Evolutionary conservation across 2,113 vertebrate genomes (phyloP).

Genomic region (Bombycilla garrulus): DNA sequence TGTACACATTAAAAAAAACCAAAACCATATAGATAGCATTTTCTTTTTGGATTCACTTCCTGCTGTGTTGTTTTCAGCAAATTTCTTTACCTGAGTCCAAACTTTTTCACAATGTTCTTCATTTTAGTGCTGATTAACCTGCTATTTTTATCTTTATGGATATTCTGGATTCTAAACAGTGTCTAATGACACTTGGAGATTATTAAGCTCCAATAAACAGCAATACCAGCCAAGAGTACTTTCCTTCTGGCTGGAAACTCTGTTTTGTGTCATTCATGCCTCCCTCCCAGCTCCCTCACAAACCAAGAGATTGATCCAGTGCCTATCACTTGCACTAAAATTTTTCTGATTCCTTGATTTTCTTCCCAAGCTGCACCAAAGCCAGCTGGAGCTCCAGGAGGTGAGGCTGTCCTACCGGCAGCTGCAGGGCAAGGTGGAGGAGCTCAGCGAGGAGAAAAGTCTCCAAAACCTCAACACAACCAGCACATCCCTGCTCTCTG

Average conservation of each 20-base stretch:
- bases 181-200: slow-evolving; percentile 19
- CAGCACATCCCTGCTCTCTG: slow-evolving; percentile 89
- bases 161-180: slow-evolving; percentile 2
- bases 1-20: neutral
- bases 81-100: neutral
- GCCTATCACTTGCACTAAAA: neutral
- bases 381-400: slow-evolving; percentile 91
- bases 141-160: slow-evolving; percentile 39
- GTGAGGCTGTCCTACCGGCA: slow-evolving; percentile 88
- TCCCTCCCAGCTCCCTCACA: neutral
- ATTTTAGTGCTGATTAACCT: slow-evolving; percentile 10
- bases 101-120: neutral
- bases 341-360: neutral
- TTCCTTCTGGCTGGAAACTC: slow-evolving; percentile 26
- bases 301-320: neutral
- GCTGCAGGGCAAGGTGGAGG: slow-evolving; percentile 85
- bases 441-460: slow-evolving; percentile 88
- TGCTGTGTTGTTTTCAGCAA: neutral
- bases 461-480: slow-evolving; percentile 85
- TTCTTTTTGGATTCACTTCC: neutral
- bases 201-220: slow-evolving; percentile 29
- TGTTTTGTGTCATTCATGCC: neutral
- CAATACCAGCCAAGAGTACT: slow-evolving; percentile 13
- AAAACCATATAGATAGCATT: neutral
- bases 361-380: slow-evolving; percentile 84